phyloP scores from a whole-genome alignment of 2,113 vertebrate species.

The Notothenia coriiceps region DNA sequence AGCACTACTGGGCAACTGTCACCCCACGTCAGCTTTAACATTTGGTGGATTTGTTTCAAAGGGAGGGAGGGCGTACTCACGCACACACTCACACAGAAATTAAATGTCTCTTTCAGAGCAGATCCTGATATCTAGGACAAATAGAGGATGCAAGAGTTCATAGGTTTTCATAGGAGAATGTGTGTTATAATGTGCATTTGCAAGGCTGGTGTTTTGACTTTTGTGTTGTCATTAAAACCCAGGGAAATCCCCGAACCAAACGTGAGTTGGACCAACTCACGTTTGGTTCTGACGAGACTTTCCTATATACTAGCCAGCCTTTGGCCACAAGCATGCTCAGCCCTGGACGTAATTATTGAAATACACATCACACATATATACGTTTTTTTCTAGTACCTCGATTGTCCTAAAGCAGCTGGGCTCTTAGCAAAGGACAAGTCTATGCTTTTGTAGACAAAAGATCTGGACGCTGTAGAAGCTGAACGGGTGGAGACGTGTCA shows the following conservation, averaged over 20 bases:
- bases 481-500: too few species aligned
- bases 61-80: conserved; percentile 3
- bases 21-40: conserved; percentile 78
- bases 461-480: too few species aligned
- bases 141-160: conserved; percentile 38
- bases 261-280: not conserved
- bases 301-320: not conserved
- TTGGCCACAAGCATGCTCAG: not conserved
- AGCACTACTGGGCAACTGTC: conserved; percentile 79
- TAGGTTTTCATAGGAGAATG: conserved; percentile 15
- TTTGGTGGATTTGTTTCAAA: conserved; percentile 73
- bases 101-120: conserved; percentile 52
- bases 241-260: not conserved
- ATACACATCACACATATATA: not conserved
- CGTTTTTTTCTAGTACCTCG: not conserved
- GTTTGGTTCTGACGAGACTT: not conserved
- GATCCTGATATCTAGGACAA: conserved; percentile 63
- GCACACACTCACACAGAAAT: conserved; percentile 28
- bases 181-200: conserved; percentile 12
- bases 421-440: not conserved
- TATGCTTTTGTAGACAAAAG: too few species aligned
- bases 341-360: not conserved
- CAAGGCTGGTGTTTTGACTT: conserved; percentile 8
- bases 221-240: not conserved
- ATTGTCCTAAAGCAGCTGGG: not conserved